Evolutionary conservation across 2,888 invertebrate genomes (phyloP).

Genomic region (Ophion costatus): DNA sequence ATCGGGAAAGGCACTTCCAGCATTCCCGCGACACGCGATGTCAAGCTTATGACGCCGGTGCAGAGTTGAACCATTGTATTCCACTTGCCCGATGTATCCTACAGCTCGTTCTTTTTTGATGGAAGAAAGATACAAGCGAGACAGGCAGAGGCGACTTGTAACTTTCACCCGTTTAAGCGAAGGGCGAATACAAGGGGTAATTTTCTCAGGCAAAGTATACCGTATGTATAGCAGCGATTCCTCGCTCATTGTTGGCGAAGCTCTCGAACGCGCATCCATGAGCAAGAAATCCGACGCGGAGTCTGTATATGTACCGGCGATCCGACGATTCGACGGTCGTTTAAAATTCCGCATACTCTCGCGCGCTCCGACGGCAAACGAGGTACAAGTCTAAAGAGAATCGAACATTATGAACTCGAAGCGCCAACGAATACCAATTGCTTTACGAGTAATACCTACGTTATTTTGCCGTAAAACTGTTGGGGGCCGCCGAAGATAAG

Average conservation of each 20-base stretch:
- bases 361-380: slow-evolving; percentile 57
- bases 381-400: slow-evolving; percentile 51
- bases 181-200: slow-evolving; percentile 60
- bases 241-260: slow-evolving; percentile 55
- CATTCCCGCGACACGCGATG: slow-evolving; percentile 50
- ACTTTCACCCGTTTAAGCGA: slow-evolving; percentile 68
- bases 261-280: slow-evolving; percentile 44
- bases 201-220: slow-evolving; percentile 66
- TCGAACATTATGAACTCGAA: slow-evolving; percentile 54
- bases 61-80: slow-evolving; percentile 32
- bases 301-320: slow-evolving; percentile 34
- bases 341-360: slow-evolving; percentile 70
- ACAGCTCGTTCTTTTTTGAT: slow-evolving; percentile 12
- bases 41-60: slow-evolving; percentile 50
- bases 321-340: slow-evolving; percentile 55
- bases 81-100: slow-evolving; percentile 7
- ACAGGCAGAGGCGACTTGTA: slow-evolving; percentile 36
- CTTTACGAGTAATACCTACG: slow-evolving; percentile 45
- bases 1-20: slow-evolving; percentile 24
- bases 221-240: slow-evolving; percentile 55
- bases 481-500: slow-evolving; percentile 11
- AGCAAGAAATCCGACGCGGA: slow-evolving; percentile 41
- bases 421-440: slow-evolving; percentile 48
- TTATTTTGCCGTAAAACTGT: slow-evolving; percentile 46
- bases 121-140: slow-evolving; percentile 26